Percentiles rank a stretch among this genome's conserved stretches.
These are phyloP conservation scores for Daboia siamensis DNA, from an alignment of 2,113 vertebrate species.

Conservation along the genomic window DNA sequence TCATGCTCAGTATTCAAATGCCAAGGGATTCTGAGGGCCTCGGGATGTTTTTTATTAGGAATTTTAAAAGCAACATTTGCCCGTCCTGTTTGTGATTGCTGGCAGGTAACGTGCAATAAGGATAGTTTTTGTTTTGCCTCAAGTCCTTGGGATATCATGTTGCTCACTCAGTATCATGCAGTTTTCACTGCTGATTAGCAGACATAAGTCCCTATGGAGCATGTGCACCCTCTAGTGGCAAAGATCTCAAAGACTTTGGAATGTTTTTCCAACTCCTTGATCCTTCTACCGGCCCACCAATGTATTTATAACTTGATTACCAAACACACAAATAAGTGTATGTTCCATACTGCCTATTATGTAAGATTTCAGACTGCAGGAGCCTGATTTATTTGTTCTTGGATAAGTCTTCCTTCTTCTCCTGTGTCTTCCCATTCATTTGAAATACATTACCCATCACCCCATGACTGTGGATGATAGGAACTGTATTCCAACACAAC, in stretches of 20 bases:
- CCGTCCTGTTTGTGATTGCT: background rate
- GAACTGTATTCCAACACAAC: background rate
- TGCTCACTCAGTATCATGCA: background rate
- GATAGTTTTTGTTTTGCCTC: background rate
- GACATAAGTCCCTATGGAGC: conserved; percentile 23
- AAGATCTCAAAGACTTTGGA: background rate
- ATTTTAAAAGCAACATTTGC: background rate
- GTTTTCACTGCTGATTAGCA: background rate
- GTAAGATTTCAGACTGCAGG: background rate
- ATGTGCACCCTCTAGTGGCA: conserved; percentile 61
- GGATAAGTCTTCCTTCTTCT: background rate
- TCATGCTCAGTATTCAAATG: background rate
- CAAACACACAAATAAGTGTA: background rate
- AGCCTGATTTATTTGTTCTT: background rate
- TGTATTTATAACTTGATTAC: background rate
- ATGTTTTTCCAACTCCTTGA: background rate
- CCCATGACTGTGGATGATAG: background rate
- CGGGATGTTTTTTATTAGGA: background rate
- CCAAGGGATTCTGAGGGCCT: background rate
- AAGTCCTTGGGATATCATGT: background rate
- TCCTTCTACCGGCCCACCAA: background rate
- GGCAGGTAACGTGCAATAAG: background rate
- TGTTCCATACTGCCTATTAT: background rate
- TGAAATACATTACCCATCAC: background rate
- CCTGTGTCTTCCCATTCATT: background rate